phyloP scores from a whole-genome alignment of 2,888 invertebrate genomes.

The Chirona hameri region DNA sequence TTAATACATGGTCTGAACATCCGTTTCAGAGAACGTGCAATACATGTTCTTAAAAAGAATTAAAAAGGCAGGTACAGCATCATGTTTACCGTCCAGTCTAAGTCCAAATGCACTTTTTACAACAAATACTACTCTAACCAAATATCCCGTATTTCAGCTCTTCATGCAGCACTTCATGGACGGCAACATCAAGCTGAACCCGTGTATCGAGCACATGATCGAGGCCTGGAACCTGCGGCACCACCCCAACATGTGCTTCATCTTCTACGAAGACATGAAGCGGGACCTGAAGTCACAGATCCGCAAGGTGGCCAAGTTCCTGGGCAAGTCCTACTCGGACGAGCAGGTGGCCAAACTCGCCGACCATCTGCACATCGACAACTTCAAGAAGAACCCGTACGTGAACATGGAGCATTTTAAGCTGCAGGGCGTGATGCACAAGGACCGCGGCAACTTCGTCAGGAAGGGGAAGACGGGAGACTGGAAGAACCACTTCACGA shows the following conservation, averaged over 20 bases:
- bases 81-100: too few relatives aligned
- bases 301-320: conserved; percentile 33
- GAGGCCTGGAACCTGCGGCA: conserved; percentile 34
- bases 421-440: conserved; percentile 32
- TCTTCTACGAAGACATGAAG: conserved; percentile 34
- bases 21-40: too few relatives aligned
- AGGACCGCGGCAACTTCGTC: conserved; percentile 35
- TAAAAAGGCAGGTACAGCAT: too few relatives aligned
- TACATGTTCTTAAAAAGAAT: too few relatives aligned
- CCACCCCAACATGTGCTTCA: conserved; percentile 33
- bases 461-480: conserved; percentile 38
- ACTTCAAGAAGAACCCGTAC: conserved; percentile 32
- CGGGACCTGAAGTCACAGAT: conserved; percentile 2
- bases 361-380: conserved; percentile 33
- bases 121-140: too few relatives aligned
- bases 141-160: not conserved
- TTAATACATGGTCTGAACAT: too few relatives aligned
- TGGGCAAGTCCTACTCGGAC: conserved; percentile 30
- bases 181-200: not conserved
- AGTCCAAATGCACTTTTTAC: too few relatives aligned
- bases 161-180: conserved; percentile 27
- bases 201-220: conserved; percentile 30
- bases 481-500: conserved; percentile 39
- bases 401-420: conserved; percentile 32
- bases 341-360: conserved; percentile 30